Percentiles rank a stretch among this genome's conserved stretches.
Evolutionary conservation across 2,888 invertebrate genomes (phyloP).

Genomic region (Drosophila cognata): DNA sequence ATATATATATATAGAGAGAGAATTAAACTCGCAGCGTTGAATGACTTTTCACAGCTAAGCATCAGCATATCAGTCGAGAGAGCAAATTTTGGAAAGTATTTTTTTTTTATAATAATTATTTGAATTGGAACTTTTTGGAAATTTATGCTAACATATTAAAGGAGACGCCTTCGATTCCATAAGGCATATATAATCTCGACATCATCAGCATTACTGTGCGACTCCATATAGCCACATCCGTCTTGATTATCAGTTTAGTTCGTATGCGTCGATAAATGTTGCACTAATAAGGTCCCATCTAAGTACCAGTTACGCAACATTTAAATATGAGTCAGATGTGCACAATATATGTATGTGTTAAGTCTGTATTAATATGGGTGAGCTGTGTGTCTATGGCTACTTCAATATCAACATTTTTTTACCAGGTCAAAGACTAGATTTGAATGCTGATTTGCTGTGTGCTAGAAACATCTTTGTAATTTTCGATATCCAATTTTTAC

Average conservation of each 20-base stretch:
- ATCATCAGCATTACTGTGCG: neutral
- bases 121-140: neutral
- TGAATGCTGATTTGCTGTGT: neutral
- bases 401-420: neutral
- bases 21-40: neutral
- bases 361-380: neutral
- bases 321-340: neutral
- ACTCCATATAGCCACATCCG: neutral
- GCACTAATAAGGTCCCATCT: neutral
- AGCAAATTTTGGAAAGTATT: too few relatives aligned
- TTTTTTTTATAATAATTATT: neutral
- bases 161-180: neutral
- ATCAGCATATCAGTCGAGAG: neutral
- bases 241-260: too few relatives aligned
- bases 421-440: neutral
- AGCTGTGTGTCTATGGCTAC: too few relatives aligned
- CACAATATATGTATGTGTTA: too few relatives aligned
- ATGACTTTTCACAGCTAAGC: neutral
- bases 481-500: slow-evolving; percentile 6
- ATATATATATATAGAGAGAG: neutral
- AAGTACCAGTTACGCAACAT: neutral
- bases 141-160: neutral
- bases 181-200: neutral
- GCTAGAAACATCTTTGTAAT: neutral
- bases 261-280: neutral